Base-by-base conservation (phyloP, 2,888 invertebrate species). In the Stegophylla sp. region DNA sequence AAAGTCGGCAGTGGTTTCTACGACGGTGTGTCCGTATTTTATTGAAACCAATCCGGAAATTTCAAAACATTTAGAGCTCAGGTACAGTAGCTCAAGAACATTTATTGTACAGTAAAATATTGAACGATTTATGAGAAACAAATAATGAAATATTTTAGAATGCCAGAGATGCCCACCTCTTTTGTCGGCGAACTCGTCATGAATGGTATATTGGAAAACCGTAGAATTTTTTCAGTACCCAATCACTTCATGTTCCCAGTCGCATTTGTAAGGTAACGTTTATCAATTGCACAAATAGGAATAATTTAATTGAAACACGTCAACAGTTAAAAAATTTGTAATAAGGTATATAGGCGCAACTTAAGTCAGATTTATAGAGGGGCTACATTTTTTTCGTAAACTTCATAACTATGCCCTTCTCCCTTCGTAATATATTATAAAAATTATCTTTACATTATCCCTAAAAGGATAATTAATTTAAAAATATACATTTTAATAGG, bases 11-110 rank as follows among this genome's bases (percentile, higher is more conserved):
- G 92, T 92, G 45, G 92, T 98, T 83, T 89, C 94, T 83, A 92
- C 94, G 82, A 97, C 97, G 0, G 88, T 95, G 20, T 97, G 97
- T 85, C 98, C 98, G 0, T 97, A 93, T 87, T 96, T 94, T 87
- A 97, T 98, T 84, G 94, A 96, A 86, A 98, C 98, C 0, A 97
- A 97, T 56, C 97, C 82, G 4, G 82, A 83, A 43, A 83, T 83
- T 17, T 64, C 75, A 3, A 82, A 69, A 53, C 67, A 71, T 43
- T 82, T 82, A 81, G 63, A 82, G 12, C 43, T 82, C 43, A 83
- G 83, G 83, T 83, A 67, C 71, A 74, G 1, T 28, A 74, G 1
- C 13, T 7, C 15, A 51, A 41, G 15, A 10, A 17, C 26, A n/a
- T 17, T 48, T 15, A 41, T 0, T 3, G 26, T 28, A 28, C 3